These are phyloP conservation scores for Xestoiulus laeticollis DNA, from an alignment of 2,888 invertebrate species.

Conservation along the genomic window DNA sequence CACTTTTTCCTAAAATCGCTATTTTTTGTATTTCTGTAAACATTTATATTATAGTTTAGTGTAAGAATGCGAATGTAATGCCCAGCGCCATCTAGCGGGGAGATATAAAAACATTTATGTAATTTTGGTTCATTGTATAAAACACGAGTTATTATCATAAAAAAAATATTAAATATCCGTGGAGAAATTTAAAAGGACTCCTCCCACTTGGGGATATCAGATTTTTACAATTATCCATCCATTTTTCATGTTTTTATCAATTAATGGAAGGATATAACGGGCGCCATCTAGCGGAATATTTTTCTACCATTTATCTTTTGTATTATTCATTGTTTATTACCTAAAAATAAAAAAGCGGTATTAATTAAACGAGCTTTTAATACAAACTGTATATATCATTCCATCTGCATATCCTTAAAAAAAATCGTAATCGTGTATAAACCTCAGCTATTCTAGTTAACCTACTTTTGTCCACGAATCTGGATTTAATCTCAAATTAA, in stretches of 20 bases:
- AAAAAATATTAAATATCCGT: background rate
- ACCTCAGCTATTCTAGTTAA: background rate
- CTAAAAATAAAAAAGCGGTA: background rate
- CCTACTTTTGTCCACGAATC: background rate
- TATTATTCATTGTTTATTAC: background rate
- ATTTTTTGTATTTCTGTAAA: too few species aligned
- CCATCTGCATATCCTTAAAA: background rate
- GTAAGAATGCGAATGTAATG: too few species aligned
- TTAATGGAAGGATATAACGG: background rate
- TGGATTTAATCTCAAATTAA: background rate
- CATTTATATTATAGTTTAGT: too few species aligned
- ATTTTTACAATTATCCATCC: background rate
- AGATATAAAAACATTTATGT: too few species aligned
- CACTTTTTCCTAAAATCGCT: too few species aligned
- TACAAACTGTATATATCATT: background rate
- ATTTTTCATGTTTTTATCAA: background rate
- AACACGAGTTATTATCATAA: background rate
- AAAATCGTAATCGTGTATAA: background rate
- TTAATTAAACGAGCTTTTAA: background rate
- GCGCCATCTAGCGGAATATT: background rate
- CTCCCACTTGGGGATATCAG: background rate
- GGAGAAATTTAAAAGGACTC: background rate
- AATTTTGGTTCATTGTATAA: too few species aligned
- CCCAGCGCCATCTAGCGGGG: too few species aligned
- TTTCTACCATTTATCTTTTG: background rate